phyloP scores from a whole-genome alignment of 2,888 invertebrate genomes.

The Teleogryllus oceanicus region DNA sequence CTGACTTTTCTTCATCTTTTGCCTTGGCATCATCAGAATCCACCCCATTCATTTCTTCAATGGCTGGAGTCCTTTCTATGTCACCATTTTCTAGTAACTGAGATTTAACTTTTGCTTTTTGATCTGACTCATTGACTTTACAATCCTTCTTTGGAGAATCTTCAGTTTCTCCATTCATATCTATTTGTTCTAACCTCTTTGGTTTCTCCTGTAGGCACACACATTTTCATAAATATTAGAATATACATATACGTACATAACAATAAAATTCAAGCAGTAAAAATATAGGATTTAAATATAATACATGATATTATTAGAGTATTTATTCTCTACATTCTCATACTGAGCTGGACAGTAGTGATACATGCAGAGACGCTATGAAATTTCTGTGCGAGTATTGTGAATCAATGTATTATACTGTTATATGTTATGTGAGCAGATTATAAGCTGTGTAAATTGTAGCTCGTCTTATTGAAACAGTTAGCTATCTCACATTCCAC shows the following conservation, averaged over 20 bases:
- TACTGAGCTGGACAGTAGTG: background rate
- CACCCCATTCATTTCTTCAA: slow-evolving; percentile 4
- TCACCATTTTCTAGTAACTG: background rate
- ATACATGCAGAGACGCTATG: too few relatives aligned
- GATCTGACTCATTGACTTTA: background rate
- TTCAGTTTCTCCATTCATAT: slow-evolving; percentile 18
- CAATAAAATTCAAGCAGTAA: too few relatives aligned
- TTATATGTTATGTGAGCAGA: too few relatives aligned
- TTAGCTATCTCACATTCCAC: too few relatives aligned
- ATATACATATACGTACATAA: background rate
- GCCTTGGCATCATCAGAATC: slow-evolving; percentile 19
- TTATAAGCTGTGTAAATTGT: too few relatives aligned
- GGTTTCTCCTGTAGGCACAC: background rate
- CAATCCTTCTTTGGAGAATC: background rate
- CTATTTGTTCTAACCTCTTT: background rate
- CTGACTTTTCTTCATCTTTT: slow-evolving; percentile 4
- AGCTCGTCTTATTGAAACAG: too few relatives aligned
- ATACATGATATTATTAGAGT: too few relatives aligned
- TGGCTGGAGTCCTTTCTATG: background rate
- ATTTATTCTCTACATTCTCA: background rate
- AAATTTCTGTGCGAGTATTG: too few relatives aligned
- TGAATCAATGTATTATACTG: too few relatives aligned
- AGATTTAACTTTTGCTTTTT: background rate
- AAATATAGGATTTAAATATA: too few relatives aligned
- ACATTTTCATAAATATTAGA: background rate